Base-by-base conservation (phyloP, 2,113 vertebrate species). In the Lophochroa leadbeateri region DNA sequence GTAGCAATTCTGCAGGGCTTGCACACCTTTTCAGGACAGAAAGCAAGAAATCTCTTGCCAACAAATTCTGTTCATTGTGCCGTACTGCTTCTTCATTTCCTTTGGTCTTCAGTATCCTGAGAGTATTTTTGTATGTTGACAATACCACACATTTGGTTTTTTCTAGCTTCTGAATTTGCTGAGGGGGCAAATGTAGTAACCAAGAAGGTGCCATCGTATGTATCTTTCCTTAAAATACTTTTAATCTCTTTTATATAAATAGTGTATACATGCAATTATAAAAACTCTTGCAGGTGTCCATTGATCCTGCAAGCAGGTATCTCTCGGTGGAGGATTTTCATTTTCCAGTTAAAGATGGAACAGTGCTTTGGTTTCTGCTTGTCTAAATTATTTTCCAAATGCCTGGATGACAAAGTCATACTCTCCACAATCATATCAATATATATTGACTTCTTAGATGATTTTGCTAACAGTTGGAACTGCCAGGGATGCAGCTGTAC, bases 371-470 rank as follows among this genome's bases (percentile, higher is more conserved):
- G 37, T 76, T 91, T 92, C 84, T 94, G 31, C 84, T 79, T 91
- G 58, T 88, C 84, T 96, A 82, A 93, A 82, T 94, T 94, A 88
- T 94, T 96, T 92, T 91, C 78, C 70, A 85, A 58, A 88, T 80
- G 53, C 29, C 57, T 86, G 31, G 35, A 60, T 83, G 67, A 82
- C 68, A 81, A 80, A 92, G 71, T 92, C 61, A 31, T 85, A 39
- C 75, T 80, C 71, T 93, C 29, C 50, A 63, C 87, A 93, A 92
- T 94, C 82, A 58, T 96, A 95, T 95, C 92, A 85, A 91, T 96
- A 95, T 92, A 67, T 92, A 86, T 96, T 92, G 96, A 94, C 83
- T 82, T 64, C 69, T 79, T 72, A 79, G 65, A 71, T 79, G 52
- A 82, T 91, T 94, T 91, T 96, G 47, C 81, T 91, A 84, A 81